These are phyloP conservation scores for Echinometra lucunter DNA, from an alignment of 53 echinoderm and acorn worm species.

Conservation along the genomic window DNA sequence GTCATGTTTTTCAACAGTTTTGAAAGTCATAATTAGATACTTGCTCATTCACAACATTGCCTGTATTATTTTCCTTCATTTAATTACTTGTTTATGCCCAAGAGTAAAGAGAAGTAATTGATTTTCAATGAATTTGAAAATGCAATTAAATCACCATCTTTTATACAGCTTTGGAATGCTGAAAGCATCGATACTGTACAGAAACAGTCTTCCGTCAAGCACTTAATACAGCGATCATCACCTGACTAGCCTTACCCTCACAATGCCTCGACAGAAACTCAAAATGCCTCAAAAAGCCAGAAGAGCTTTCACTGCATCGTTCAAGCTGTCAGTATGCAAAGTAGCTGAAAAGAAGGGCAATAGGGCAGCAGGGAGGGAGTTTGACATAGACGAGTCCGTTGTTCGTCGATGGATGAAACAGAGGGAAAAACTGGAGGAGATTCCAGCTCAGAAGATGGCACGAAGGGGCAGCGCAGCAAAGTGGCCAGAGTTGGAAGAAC, in stretches of 20 bases:
- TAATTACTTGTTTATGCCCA: too few relatives aligned
- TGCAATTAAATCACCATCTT: too few relatives aligned
- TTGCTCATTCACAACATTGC: too few relatives aligned
- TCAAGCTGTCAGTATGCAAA: constrained; percentile 39
- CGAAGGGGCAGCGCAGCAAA: neutral
- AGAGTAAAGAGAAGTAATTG: too few relatives aligned
- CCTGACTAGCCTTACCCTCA: neutral
- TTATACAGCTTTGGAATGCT: neutral
- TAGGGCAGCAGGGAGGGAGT: constrained; percentile 25
- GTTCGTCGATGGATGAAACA: constrained; percentile 15
- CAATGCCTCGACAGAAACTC: neutral
- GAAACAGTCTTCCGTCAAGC: neutral
- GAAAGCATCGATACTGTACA: neutral
- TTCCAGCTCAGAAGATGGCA: constrained; percentile 1
- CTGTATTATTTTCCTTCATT: too few relatives aligned
- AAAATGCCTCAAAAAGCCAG: neutral
- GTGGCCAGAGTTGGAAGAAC: constrained; percentile 45
- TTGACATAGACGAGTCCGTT: neutral
- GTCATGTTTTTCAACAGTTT: too few relatives aligned
- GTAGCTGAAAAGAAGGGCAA: neutral
- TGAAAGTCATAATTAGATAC: too few relatives aligned
- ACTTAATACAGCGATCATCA: neutral
- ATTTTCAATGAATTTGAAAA: too few relatives aligned
- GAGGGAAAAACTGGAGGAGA: neutral
- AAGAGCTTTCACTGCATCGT: neutral